Percentiles rank a stretch among this genome's conserved stretches.
These are phyloP conservation scores for Cassiopea xamachana DNA, from an alignment of 30 jellyfish, hydroid and myxozoan species.

Conservation along the genomic window DNA sequence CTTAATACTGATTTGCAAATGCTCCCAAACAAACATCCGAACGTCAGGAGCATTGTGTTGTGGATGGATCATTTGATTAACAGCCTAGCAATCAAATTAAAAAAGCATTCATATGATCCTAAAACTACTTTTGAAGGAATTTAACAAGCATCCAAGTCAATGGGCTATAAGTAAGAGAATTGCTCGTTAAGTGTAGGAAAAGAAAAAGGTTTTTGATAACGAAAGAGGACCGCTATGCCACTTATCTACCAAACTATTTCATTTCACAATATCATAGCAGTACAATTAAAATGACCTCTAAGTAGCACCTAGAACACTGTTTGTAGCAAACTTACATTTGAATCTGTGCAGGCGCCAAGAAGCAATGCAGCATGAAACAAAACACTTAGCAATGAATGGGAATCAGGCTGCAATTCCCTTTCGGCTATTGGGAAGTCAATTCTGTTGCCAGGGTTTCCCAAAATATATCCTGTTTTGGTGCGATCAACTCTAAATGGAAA, in stretches of 20 bases:
- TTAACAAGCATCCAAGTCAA: too few relatives aligned
- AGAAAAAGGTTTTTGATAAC: too few relatives aligned
- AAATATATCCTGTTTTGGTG: conserved; percentile 69
- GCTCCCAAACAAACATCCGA: conserved; percentile 49
- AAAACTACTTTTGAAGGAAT: too few relatives aligned
- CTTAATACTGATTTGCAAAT: conserved; percentile 37
- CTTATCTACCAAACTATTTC: too few relatives aligned
- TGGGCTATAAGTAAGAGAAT: too few relatives aligned
- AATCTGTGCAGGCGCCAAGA: conserved; percentile 39
- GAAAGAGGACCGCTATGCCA: too few relatives aligned
- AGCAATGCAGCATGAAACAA: conserved; percentile 66
- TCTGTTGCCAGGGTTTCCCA: conserved; percentile 53
- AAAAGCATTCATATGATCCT: background rate
- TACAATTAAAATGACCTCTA: too few relatives aligned
- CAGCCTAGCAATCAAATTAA: conserved; percentile 9
- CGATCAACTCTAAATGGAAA: conserved; percentile 37
- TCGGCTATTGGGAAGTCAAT: conserved; percentile 57
- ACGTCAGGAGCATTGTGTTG: background rate
- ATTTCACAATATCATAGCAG: too few relatives aligned
- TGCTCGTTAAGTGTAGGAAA: too few relatives aligned
- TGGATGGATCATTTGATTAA: conserved; percentile 41
- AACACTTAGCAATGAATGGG: conserved; percentile 52
- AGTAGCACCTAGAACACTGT: too few relatives aligned
- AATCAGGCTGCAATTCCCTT: conserved; percentile 45
- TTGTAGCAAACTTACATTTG: conserved; percentile 6